A percentile compares a stretch with the other conserved stretches of the same genome.
These are phyloP conservation scores for Cheilosia pagana DNA, from an alignment of 2,888 invertebrate species.

Conservation along the genomic window DNA sequence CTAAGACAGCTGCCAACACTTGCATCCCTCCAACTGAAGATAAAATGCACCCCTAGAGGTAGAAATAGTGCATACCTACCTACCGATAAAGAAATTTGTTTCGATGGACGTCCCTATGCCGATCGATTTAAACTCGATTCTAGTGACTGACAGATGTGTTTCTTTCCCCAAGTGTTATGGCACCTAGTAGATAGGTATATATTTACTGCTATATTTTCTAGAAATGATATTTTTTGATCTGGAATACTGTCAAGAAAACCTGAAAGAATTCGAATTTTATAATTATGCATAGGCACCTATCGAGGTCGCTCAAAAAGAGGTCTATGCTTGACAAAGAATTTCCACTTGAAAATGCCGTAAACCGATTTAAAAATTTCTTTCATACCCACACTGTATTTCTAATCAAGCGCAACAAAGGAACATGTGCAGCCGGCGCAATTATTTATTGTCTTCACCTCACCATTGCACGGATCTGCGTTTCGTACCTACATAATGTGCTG, in stretches of 20 bases:
- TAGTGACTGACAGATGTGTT: constrained; percentile 41
- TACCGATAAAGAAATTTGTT: constrained; percentile 3
- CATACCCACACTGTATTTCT: constrained; percentile 23
- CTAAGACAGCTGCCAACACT: constrained; percentile 55
- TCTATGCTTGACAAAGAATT: background rate
- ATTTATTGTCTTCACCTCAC: constrained; percentile 9
- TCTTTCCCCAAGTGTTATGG: constrained; percentile 14
- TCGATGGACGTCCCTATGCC: constrained; percentile 38
- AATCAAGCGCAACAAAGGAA: constrained; percentile 19
- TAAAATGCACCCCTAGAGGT: constrained; percentile 38
- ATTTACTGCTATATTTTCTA: too few relatives aligned
- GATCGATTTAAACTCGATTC: constrained; percentile 30
- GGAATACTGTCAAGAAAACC: too few relatives aligned
- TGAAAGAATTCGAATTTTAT: too few relatives aligned
- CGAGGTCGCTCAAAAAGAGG: too few relatives aligned
- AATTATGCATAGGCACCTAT: too few relatives aligned
- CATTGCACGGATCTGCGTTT: constrained; percentile 11
- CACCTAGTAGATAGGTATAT: too few relatives aligned
- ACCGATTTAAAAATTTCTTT: background rate
- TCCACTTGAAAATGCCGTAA: background rate
- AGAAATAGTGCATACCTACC: constrained; percentile 26
- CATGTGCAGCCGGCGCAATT: constrained; percentile 55
- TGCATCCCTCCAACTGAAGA: constrained; percentile 43
- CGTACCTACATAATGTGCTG: constrained; percentile 3
- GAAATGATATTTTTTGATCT: too few relatives aligned